A percentile compares a stretch with the other conserved stretches of the same genome.
Evolutionary conservation across 2,113 vertebrate species (phyloP).

Genomic region (Mohoua ochrocephala): DNA sequence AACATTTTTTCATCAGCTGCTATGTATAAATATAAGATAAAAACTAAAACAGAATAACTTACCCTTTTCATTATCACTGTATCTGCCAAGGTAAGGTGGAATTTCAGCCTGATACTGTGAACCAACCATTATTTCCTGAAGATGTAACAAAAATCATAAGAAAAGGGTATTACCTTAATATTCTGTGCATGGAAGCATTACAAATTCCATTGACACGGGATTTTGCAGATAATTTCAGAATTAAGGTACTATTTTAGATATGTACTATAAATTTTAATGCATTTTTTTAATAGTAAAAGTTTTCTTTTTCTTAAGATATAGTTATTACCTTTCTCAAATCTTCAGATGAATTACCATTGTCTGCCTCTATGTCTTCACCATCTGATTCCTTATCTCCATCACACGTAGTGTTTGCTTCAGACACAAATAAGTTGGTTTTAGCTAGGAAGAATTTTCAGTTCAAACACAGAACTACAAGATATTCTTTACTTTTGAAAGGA

Average conservation of each 20-base stretch:
- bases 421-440: too few relatives aligned
- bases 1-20: neutral
- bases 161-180: neutral
- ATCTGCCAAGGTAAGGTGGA: conserved; percentile 83
- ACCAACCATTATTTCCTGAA: conserved; percentile 97
- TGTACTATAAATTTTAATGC: rapidly evolving
- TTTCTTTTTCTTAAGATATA: neutral
- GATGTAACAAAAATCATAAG: neutral
- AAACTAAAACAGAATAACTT: neutral
- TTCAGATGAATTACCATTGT: conserved; percentile 53
- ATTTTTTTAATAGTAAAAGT: neutral
- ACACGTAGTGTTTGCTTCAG: too few relatives aligned
- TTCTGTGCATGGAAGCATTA: neutral
- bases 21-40: neutral
- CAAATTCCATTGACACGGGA: neutral
- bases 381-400: too few relatives aligned
- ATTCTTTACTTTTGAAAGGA: too few relatives aligned
- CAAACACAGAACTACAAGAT: too few relatives aligned
- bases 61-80: conserved; percentile 80
- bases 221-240: neutral
- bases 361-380: too few relatives aligned
- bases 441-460: too few relatives aligned
- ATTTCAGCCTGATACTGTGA: conserved; percentile 95
- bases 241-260: neutral
- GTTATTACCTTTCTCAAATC: conserved; percentile 88